Base-by-base conservation (phyloP, 2,113 vertebrate genomes). In the Halichoeres trimaculatus region DNA sequence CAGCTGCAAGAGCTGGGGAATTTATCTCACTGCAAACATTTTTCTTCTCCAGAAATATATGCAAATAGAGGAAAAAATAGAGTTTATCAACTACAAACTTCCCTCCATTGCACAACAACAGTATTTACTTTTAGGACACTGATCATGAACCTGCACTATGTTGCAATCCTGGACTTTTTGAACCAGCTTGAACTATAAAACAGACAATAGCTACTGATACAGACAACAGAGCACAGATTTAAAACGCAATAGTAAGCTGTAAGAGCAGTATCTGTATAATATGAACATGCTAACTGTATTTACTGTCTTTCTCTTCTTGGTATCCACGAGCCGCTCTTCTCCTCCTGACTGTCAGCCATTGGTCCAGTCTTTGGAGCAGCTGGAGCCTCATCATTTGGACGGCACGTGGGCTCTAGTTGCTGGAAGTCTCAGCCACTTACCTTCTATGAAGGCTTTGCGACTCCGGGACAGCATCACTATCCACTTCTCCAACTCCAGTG, bases 331-430 rank as follows among this genome's bases (percentile, higher is more conserved):
- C 68, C 48, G 17, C 36, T 74, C 83, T 22, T 66, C 70, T 61
- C 65, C 45, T 66, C 68, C 41, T 7, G 26, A 26, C 74, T 90
- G 87, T 70, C 83, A 90, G 47, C 26, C 53, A 19, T 26, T 89
- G 64, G 24, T 81, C 53, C 65, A 30, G 2, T 85, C 83, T 10
- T 6, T 81, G 50, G 50, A 40, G 50, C 34, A 52, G 0, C 38
- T 72, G 36, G 22, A 45, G 23, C 48, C 48, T 58, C 47, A 11
- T 55, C 58, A 74, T 16, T 57, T 86, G 0, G 43, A 74, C 34
- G 83, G 87, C 10, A 57, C 51, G 17, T 86, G 83, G 87, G 79
- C 85, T 59, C 35, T 90, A 30, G 56, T 86, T 4, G 87, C 79
- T 12, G 83, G 79, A 17, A 86, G 85, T 23, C 54, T 85, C 24